These are phyloP conservation scores for Zoanthus sansibaricus DNA, from an alignment of 92 coral and sea anemone species.

Conservation along the genomic window DNA sequence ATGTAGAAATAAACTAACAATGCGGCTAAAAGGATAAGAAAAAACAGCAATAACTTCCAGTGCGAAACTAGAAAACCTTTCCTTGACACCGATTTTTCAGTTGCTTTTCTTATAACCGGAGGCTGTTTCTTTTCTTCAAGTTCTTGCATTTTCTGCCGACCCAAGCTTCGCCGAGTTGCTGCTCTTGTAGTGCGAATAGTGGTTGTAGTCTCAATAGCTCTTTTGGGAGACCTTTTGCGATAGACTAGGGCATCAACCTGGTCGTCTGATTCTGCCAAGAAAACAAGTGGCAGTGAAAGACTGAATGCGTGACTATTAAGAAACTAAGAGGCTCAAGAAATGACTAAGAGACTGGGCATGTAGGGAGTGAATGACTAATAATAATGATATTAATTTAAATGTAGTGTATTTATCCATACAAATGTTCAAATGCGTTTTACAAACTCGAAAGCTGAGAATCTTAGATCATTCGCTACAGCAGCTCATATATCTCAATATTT, in stretches of 20 bases:
- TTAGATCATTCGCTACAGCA: too few species aligned
- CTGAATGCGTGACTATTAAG: too few species aligned
- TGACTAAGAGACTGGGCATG: too few species aligned
- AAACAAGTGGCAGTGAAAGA: too few species aligned
- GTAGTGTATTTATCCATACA: too few species aligned
- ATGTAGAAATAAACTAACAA: conserved; percentile 68
- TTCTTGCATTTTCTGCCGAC: background rate
- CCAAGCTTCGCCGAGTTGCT: conserved; percentile 3
- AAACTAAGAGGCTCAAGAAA: too few species aligned
- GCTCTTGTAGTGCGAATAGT: conserved; percentile 16
- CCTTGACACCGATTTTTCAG: background rate
- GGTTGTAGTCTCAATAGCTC: conserved; percentile 20
- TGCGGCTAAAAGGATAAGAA: conserved; percentile 48
- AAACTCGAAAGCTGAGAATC: too few species aligned
- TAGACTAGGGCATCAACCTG: conserved; percentile 33
- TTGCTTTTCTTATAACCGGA: background rate
- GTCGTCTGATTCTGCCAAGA: conserved; percentile 20
- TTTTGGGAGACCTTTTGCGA: conserved; percentile 18
- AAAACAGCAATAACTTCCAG: conserved; percentile 66
- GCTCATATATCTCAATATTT: too few species aligned
- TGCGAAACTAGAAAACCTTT: conserved; percentile 22
- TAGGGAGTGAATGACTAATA: too few species aligned
- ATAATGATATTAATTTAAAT: too few species aligned
- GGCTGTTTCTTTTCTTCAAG: background rate
- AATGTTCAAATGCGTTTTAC: too few species aligned